These are phyloP conservation scores for Phylloscopus trochiloides DNA, from an alignment of 2,113 vertebrate genomes.

Conservation along the genomic window DNA sequence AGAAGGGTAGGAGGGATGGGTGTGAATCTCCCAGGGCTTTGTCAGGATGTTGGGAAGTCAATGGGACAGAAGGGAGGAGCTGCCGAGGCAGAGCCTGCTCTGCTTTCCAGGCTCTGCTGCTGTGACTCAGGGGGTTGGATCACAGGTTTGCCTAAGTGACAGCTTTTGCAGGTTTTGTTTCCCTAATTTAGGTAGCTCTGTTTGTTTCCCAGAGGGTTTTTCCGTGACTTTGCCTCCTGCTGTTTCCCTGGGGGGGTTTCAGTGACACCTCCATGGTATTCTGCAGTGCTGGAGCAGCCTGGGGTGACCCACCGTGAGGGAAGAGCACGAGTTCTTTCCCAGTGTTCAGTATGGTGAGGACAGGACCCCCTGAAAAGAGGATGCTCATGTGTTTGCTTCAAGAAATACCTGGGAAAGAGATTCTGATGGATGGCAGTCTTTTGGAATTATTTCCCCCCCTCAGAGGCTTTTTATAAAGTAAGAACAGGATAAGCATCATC, in stretches of 20 bases:
- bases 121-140: neutral
- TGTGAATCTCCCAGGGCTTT: neutral
- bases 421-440: neutral
- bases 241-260: neutral
- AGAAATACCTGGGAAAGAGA: neutral
- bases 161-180: neutral
- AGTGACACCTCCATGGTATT: fast-evolving
- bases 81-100: neutral
- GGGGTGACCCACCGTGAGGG: fast-evolving
- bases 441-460: neutral
- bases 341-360: fast-evolving
- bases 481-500: neutral
- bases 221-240: neutral
- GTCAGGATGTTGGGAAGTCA: neutral
- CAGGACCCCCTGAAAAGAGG: neutral
- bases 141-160: neutral
- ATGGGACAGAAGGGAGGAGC: neutral
- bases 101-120: constrained; percentile 41
- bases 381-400: neutral
- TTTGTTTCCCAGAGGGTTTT: neutral
- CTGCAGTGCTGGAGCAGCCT: neutral
- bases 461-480: neutral
- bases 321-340: neutral
- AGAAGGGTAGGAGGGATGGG: neutral
- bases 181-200: neutral